Base-by-base conservation (phyloP, 2,797 vertebrate species). In the Mormyrops attenuatus region DNA sequence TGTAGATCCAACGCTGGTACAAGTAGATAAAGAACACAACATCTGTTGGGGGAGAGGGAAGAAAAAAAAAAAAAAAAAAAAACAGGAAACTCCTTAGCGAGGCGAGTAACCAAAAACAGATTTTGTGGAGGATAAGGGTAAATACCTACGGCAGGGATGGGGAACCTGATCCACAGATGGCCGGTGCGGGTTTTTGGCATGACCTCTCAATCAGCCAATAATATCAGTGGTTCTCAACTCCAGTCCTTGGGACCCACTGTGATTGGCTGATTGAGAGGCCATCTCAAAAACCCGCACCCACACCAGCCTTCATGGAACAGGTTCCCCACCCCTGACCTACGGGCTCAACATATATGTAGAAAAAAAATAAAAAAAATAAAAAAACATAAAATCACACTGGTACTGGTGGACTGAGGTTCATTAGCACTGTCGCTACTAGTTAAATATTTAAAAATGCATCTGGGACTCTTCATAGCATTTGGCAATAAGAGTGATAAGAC, bases 1-100 rank as follows among this genome's bases (percentile, higher is more conserved):
- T 96, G 93, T 98, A 99, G 94, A 99, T 98, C 98, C 97, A 99
- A 92, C 98, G 97, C 94, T 99, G 98, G 92, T 99, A 99, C 94
- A 99, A 96, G 94, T 99, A 99, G 93, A 99, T 95, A 95, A 99
- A 99, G 95, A 99, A 99, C 11, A 98, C 97, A 3, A 98, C 97
- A 30, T 98, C 97, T 98, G 93, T 2, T 55, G 77, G 60, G 6
- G 41, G n/a, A 20, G 9, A 17, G 60, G 6, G 17, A 7, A 8
- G 44, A 0, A 20, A 2, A 69, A n/a, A 3, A n/a, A n/a, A n/a
- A n/a, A n/a, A n/a, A n/a, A 13, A 20, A 20, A 1, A 66, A 15
- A 26, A 3, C 20, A 17, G 26, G 15, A 87, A 26, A 60, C 53
- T 41, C 3, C 17, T 38, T 22, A 38, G 38, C 4, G 5, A 63